Base-by-base conservation (phyloP, 2,797 vertebrate genomes). In the Staurois parvus region DNA sequence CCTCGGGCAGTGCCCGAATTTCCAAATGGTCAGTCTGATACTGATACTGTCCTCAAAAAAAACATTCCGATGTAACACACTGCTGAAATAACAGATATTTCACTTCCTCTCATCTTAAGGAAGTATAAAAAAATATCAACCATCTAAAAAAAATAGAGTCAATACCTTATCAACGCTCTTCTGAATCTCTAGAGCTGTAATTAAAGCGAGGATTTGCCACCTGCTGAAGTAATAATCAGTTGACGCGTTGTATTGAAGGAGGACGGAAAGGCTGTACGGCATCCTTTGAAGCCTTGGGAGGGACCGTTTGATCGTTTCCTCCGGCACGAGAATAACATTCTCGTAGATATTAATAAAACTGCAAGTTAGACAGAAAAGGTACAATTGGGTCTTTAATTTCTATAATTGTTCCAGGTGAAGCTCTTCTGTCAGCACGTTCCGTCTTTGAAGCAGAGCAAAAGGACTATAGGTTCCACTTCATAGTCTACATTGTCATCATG, bases 391-490 rank as follows among this genome's bases (percentile, higher is more conserved):
- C 64, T 74, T 72, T 74, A 40, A 68, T 86, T 78, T 52, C 21
- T 66, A 12, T 66, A 40, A 45, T 17, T 40, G 72, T 73, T 78
- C 13, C 73, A 56, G 10, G 52, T 32, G 28, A 86, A 86, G 26
- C 45, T 32, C 7, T 24, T 40, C 37, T 77, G 85, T 83, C 85
- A 86, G 80, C 85, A 78, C 8, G 68, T 70, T 76, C 68, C 1
- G 6, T 64, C 76, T 72, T 48, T 78, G 45, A 32, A 34, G 62
- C 64, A 56, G 45, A 45, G 75, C 79, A 72, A 80, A 45, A 77
- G n/a, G 52, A 29, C 37, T 48, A 68, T 37, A 29, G 70, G 56
- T 67, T 34, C 29, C 34, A 26, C n/a, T 24, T 67, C 42, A 45
- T 34, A 59, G 21, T 29, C 32, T 81, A 76, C 52, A 37, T 64